Conservation (phyloP, 2,113 vertebrate genomes). For the Kobus ellipsiprymnus region DNA sequence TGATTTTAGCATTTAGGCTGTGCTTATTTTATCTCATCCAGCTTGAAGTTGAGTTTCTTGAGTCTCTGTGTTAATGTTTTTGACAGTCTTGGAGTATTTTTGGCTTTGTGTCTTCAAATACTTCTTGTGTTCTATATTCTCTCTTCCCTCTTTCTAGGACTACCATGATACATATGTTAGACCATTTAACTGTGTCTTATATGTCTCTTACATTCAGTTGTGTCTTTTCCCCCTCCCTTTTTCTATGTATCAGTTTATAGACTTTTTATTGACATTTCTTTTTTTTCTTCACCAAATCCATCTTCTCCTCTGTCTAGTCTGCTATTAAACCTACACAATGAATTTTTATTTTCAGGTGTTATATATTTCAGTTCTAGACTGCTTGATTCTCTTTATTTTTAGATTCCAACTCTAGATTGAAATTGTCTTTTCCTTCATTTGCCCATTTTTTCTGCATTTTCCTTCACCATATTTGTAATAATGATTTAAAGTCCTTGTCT, state of each 20-base stretch:
- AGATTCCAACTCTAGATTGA: not conserved
- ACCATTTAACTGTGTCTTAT: not conserved
- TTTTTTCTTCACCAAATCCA: not conserved
- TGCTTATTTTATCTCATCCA: not conserved
- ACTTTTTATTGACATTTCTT: not conserved
- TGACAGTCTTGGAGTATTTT: not conserved
- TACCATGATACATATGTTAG: not conserved
- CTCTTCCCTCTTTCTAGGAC: not conserved
- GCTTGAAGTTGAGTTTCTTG: not conserved
- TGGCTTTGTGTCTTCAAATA: not conserved
- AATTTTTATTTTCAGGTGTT: not conserved
- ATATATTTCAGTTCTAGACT: not conserved
- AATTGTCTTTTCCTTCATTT: not conserved
- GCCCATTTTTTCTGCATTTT: not conserved
- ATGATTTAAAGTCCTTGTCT: not conserved
- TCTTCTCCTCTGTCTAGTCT: not conserved
- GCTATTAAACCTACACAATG: not conserved
- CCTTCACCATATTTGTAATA: not conserved
- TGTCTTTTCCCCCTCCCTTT: not conserved
- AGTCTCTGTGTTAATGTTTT: constrained; percentile 3
- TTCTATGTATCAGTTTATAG: not conserved
- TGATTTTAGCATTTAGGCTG: not conserved
- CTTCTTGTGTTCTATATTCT: not conserved
- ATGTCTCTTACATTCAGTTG: not conserved
- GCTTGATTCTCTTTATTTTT: not conserved